These are phyloP conservation scores for Charadrius vociferus DNA, from an alignment of 2,113 vertebrate species.

Conservation along the genomic window DNA sequence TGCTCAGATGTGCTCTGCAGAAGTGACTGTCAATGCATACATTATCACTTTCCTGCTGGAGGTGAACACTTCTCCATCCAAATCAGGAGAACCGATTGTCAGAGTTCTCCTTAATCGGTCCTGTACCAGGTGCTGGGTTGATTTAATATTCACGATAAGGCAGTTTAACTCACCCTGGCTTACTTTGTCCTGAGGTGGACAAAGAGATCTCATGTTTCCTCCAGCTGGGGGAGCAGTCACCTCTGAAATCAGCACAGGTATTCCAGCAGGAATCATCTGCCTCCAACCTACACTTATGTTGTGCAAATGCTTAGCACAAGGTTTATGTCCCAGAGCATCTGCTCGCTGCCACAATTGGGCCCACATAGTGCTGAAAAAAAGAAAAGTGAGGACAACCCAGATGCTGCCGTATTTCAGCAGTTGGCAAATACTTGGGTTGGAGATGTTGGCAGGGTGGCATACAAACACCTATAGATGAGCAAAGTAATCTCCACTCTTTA, in stretches of 20 bases:
- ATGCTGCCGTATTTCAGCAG: not conserved
- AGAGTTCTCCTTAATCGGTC: not conserved
- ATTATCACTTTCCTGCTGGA: not conserved
- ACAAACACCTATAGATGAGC: not conserved
- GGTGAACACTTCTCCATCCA: not conserved
- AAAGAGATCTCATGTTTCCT: not conserved
- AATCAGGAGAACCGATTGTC: not conserved
- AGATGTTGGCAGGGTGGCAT: not conserved
- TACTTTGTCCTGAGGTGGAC: not conserved
- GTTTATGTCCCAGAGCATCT: not conserved
- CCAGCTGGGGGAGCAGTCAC: not conserved
- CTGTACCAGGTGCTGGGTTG: not conserved
- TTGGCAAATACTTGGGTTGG: not conserved
- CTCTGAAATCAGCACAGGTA: not conserved
- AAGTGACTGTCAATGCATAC: not conserved
- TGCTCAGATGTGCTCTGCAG: not conserved
- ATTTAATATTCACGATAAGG: not conserved
- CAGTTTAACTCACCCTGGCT: not conserved
- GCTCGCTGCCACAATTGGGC: not conserved
- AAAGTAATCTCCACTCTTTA: not conserved
- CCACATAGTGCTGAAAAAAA: not conserved
- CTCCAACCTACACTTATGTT: not conserved
- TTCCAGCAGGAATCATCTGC: not conserved
- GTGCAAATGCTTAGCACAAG: not conserved
- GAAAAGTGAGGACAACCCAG: not conserved